Base-by-base conservation (phyloP, 2,888 invertebrate species). In the Scotopteryx bipunctaria region DNA sequence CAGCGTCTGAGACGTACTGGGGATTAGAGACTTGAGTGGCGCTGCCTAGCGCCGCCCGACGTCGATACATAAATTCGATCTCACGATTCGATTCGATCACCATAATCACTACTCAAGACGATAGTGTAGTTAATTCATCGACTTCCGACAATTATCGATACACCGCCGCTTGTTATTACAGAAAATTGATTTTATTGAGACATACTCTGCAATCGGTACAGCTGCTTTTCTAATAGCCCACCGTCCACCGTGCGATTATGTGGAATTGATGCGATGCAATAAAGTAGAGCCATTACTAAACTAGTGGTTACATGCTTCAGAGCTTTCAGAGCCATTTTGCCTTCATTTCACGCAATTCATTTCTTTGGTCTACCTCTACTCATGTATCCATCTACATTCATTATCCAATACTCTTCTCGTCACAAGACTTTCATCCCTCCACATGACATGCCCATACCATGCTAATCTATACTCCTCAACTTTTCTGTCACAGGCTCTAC, bases 11-110 rank as follows among this genome's bases (percentile, higher is more conserved):
- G 43, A 44, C 33, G 33, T n/a, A 4, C 25, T 13, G 29, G 11
- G 46, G 32, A 46, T 27, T 40, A 48, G 43, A 27, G 13, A 35
- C 40, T 52, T 56, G 42, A 44, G 65, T 66, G 68, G 55, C 61
- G 63, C 59, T 52, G 36, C 53, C 61, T 66, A 76, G 76, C 79
- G 78, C 76, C 78, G 72, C 61, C 66, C 67, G 76, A 76, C 79
- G 80, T 80, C 79, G 78, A 82, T 82, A 79, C 78, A 83, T 83
- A 81, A 83, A 83, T 83, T 74, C 74, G 76, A 79, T 82, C 77
- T 73, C 78, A 75, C 76, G 78, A 78, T 76, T 78, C 69, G 71
- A 78, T 76, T 69, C 71, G 73, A 82, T 81, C 75, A 72, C 78
- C 64, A 77, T 80, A 79, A 82, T 85, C 80, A 81, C 72, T 69